Percentiles rank a stretch among this genome's conserved stretches.
These are phyloP conservation scores for Nerophis lumbriciformis DNA, from an alignment of 2,113 vertebrate genomes.

Conservation along the genomic window DNA sequence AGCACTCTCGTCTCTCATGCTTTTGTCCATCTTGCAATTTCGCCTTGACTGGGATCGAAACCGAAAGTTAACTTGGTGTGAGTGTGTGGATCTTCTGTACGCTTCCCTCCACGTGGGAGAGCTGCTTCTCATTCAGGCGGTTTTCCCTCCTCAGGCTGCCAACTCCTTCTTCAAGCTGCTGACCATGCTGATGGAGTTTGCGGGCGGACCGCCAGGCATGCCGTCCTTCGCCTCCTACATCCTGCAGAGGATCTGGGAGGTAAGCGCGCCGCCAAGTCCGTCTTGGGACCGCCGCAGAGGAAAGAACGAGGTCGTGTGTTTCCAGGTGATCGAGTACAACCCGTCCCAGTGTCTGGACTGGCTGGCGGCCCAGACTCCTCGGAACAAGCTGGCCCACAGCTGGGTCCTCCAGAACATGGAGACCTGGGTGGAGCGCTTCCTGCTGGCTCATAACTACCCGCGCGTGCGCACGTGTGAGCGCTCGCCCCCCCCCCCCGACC, in stretches of 20 bases:
- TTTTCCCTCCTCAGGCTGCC: conserved; percentile 76
- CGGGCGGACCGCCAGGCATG: conserved; percentile 96
- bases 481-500: no score
- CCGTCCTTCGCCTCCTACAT: conserved; percentile 97
- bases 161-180: conserved; percentile 98
- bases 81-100: no score
- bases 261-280: conserved; percentile 39
- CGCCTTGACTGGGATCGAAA: no score
- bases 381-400: conserved; percentile 97
- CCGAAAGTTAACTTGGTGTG: no score
- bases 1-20: no score
- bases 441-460: conserved; percentile 97
- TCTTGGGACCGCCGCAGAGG: no score
- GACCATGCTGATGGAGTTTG: conserved; percentile 98
- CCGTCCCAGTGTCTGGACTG: conserved; percentile 98
- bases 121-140: no score
- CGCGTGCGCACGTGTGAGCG: conserved; percentile 95
- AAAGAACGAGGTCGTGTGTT: background rate
- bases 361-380: conserved; percentile 95
- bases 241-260: conserved; percentile 99
- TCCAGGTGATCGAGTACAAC: conserved; percentile 96
- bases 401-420: conserved; percentile 99
- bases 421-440: conserved; percentile 97
- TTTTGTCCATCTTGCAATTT: no score
- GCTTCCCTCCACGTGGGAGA: no score